Conservation (phyloP, 2,888 invertebrate genomes). For the Lomographa bimaculata region DNA sequence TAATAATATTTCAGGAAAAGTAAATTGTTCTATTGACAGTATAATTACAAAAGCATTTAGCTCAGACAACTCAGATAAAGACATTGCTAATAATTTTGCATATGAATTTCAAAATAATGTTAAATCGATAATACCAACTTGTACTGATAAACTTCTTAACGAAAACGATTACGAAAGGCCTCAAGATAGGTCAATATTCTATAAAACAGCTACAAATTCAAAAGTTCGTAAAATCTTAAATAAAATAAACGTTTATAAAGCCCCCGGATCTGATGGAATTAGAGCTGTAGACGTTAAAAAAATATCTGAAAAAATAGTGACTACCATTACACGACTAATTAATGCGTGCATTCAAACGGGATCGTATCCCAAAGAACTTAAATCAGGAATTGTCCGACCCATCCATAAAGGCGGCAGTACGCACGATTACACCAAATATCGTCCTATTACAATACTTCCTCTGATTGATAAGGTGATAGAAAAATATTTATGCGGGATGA, state of each 20-base stretch:
- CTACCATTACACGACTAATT: conserved; percentile 2
- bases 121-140: conserved; percentile 1
- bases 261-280: conserved; percentile 8
- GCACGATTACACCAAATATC: no score
- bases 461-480: conserved; percentile 8
- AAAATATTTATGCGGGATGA: conserved; percentile 2
- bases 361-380: conserved; percentile 4
- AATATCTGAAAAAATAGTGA: conserved; percentile 2
- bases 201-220: conserved; percentile 1
- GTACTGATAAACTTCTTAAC: no score
- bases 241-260: conserved; percentile 1
- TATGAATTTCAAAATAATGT: conserved; percentile 2
- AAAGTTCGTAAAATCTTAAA: conserved; percentile 1
- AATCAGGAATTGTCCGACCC: conserved; percentile 11
- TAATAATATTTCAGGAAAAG: conserved; percentile 7
- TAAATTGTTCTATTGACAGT: conserved; percentile 1
- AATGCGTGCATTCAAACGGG: conserved; percentile 7
- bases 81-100: conserved; percentile 7
- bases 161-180: not conserved
- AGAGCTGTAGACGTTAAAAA: conserved; percentile 3
- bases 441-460: conserved; percentile 13
- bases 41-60: conserved; percentile 3
- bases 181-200: conserved; percentile 1
- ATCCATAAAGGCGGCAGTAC: no score
- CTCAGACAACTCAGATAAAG: not conserved